Evolutionary conservation across 2,888 invertebrate genomes (phyloP), one percentile per base, ranked within the genome.

Genomic region (Toxonevra muliebris): DNA sequence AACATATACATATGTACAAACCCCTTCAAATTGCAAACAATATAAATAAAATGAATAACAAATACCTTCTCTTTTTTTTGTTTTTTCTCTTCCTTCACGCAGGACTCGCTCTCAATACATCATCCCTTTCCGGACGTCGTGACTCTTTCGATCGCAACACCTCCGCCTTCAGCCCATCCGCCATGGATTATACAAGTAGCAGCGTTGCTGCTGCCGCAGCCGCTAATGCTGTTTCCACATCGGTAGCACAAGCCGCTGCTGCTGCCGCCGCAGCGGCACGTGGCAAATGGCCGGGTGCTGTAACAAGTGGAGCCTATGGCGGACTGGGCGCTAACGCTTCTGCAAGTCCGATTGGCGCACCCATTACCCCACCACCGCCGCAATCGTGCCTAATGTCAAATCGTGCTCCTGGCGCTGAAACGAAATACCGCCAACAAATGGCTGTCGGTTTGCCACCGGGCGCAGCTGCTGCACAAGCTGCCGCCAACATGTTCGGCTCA

Each of bases 321-420:
- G 77, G 81, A 30, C 74, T 85, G 12, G 84, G 86, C 9, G 81
- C 80, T 5, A 80, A 78, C 15, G 77, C 76, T 20, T 84, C 85
- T 62, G 87, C 87, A 58, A 87, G 88, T 68, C 88, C 88, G 19
- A 81, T 88, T 69, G 88, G 88, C 41, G 87, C 88, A 68, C 88
- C 88, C 12, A 85, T 88, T 15, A 92, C 93, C 65, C 93, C 94
- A 65, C 93, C 93, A 59, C 93, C 94, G 53, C 90, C 91, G 54
- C 88, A 89, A 72, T 85, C 89, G 69, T 90, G 90, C 74, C 85
- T 92, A 55, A 90, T 93, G 75, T 87, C 87, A 68, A 88, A 88
- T 69, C 83, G 88, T 68, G 97, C 97, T 71, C 97, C 97, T 50
- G 96, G 96, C 74, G 96, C 97, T 1, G 97, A 97, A 87, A 93